These are phyloP conservation scores for Apamea crenata DNA, from an alignment of 2,888 invertebrate genomes.

Conservation along the genomic window DNA sequence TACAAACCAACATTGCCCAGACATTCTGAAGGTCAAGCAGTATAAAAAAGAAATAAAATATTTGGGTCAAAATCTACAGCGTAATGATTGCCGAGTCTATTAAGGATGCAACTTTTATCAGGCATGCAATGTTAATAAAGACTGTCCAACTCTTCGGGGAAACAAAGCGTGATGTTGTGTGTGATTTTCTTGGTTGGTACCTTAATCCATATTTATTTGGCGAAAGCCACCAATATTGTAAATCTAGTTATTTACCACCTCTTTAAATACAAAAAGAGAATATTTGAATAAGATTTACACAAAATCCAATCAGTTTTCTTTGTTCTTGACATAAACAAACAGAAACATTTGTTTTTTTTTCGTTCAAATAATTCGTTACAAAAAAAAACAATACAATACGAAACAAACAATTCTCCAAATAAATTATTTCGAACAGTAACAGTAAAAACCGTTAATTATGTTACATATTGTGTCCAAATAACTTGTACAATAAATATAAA, in stretches of 20 bases:
- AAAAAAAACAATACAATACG: neutral
- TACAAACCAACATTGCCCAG: no score
- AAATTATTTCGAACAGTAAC: conserved; percentile 19
- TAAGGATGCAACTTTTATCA: no score
- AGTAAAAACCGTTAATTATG: conserved; percentile 34
- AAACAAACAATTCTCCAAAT: conserved; percentile 18
- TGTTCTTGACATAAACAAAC: neutral
- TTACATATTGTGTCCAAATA: conserved; percentile 41
- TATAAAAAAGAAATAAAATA: no score
- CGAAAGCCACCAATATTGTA: neutral
- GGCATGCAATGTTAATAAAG: no score
- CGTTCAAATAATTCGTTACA: conserved; percentile 1
- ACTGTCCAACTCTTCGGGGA: no score
- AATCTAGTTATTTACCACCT: neutral
- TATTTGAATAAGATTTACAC: neutral
- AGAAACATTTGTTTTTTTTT: neutral
- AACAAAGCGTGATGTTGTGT: neutral
- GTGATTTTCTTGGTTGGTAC: neutral
- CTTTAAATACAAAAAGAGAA: neutral
- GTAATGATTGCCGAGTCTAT: no score
- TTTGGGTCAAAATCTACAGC: no score
- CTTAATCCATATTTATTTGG: neutral
- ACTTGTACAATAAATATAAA: conserved; percentile 55
- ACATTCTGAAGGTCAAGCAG: no score
- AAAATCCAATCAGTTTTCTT: neutral